Conservation (phyloP, 2,888 invertebrate species). For the Spilosoma lubricipeda region DNA sequence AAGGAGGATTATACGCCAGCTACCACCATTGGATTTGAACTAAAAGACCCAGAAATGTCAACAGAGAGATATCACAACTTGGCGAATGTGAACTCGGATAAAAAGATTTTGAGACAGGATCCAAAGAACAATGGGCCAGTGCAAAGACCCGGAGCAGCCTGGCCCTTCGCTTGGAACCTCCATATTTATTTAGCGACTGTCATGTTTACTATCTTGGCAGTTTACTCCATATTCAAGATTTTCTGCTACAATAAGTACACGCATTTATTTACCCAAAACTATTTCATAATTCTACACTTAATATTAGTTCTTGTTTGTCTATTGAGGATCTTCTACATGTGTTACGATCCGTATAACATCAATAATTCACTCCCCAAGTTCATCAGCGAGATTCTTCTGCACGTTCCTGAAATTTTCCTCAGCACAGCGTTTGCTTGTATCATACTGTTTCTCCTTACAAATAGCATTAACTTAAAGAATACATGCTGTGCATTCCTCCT, state of each 20-base stretch:
- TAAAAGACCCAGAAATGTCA: slow-evolving; percentile 82
- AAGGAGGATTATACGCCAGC: slow-evolving; percentile 77
- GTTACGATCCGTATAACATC: slow-evolving; percentile 97
- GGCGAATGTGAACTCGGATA: slow-evolving; percentile 86
- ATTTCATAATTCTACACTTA: slow-evolving; percentile 94
- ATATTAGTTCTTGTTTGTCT: slow-evolving; percentile 93
- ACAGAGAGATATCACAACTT: slow-evolving; percentile 86
- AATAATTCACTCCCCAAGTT: slow-evolving; percentile 91
- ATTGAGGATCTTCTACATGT: slow-evolving; percentile 93
- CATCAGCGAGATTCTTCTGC: slow-evolving; percentile 93
- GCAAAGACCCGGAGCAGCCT: slow-evolving; percentile 87
- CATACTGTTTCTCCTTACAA: slow-evolving; percentile 93
- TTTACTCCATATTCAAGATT: slow-evolving; percentile 94
- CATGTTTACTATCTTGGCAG: slow-evolving; percentile 93
- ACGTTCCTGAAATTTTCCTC: slow-evolving; percentile 94
- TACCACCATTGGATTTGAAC: slow-evolving; percentile 80
- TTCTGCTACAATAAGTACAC: slow-evolving; percentile 94
- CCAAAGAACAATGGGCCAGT: slow-evolving; percentile 73
- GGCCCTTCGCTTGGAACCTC: slow-evolving; percentile 96
- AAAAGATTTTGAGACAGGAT: slow-evolving; percentile 79
- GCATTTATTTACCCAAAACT: slow-evolving; percentile 94
- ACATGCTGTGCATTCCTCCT: slow-evolving; percentile 90
- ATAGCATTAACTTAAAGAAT: slow-evolving; percentile 91
- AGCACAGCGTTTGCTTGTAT: slow-evolving; percentile 96
- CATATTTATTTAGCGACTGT: slow-evolving; percentile 96